A percentile compares a stretch with the other conserved stretches of the same genome.
phyloP scores from a whole-genome alignment of 2,888 invertebrate species.

The Drosophila ustulata region DNA sequence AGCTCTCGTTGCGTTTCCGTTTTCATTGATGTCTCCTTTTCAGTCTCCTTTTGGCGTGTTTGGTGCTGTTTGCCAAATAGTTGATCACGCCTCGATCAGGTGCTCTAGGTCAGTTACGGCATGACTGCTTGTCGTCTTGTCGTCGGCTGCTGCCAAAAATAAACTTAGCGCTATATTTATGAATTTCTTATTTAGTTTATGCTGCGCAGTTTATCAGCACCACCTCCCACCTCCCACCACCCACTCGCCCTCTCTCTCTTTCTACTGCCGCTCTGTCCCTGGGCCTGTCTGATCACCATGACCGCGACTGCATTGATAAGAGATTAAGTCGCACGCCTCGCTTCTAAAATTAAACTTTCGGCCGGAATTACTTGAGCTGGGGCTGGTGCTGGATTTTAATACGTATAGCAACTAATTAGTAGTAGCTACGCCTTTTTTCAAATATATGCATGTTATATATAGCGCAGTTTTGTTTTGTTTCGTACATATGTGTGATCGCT shows the following conservation, averaged over 20 bases:
- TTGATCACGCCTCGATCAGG: constrained; percentile 80
- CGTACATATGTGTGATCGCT: constrained; percentile 19
- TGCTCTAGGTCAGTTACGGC: constrained; percentile 82
- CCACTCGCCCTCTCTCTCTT: background rate
- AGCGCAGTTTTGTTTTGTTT: background rate
- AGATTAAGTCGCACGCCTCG: constrained; percentile 56
- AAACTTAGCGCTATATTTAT: constrained; percentile 65
- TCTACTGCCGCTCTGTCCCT: background rate
- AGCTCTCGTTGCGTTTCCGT: constrained; percentile 1
- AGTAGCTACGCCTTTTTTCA: constrained; percentile 32
- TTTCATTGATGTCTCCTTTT: constrained; percentile 15
- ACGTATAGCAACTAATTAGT: constrained; percentile 13
- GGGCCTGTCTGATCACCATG: constrained; percentile 19
- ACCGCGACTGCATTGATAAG: constrained; percentile 57
- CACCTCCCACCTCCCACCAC: no score
- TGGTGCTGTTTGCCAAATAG: constrained; percentile 41
- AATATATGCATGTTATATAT: constrained; percentile 2
- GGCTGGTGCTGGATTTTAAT: constrained; percentile 3
- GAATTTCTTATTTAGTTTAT: constrained; percentile 61
- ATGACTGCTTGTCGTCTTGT: constrained; percentile 28
- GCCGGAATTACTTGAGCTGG: constrained; percentile 18
- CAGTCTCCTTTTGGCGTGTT: constrained; percentile 3
- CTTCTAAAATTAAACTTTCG: constrained; percentile 64
- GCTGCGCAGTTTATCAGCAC: constrained; percentile 73
- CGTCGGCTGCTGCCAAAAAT: constrained; percentile 57